These are phyloP conservation scores for Cataglyphis albicans DNA, from an alignment of 2,888 invertebrate genomes.

Conservation along the genomic window DNA sequence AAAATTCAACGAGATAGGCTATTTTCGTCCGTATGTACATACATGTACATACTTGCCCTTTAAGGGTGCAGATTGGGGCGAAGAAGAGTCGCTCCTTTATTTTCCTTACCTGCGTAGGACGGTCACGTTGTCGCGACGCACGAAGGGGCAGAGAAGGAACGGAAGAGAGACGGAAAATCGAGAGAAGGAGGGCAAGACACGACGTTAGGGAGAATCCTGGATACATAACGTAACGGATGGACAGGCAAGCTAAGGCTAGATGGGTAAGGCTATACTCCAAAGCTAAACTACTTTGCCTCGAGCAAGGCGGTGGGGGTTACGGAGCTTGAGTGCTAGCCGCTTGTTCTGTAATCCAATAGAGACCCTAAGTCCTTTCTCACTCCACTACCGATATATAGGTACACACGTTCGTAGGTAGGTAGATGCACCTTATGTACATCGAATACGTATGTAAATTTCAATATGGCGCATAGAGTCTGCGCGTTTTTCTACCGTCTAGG, in stretches of 20 bases:
- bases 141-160: conserved; percentile 11
- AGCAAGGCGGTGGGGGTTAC: conserved; percentile 73
- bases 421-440: conserved; percentile 60
- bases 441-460: conserved; percentile 77
- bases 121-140: conserved; percentile 57
- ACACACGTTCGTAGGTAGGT: conserved; percentile 58
- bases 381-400: conserved; percentile 70
- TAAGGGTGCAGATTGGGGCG: conserved; percentile 66
- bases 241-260: conserved; percentile 78
- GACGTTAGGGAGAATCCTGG: conserved; percentile 73
- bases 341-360: conserved; percentile 82
- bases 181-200: conserved; percentile 34
- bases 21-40: conserved; percentile 14
- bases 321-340: conserved; percentile 80
- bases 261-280: conserved; percentile 79
- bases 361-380: conserved; percentile 79
- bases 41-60: conserved; percentile 45
- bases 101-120: conserved; percentile 70
- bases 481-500: conserved; percentile 46
- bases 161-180: conserved; percentile 18
- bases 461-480: conserved; percentile 71
- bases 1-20: conserved; percentile 26
- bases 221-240: conserved; percentile 79
- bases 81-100: conserved; percentile 70
- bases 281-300: conserved; percentile 80